A percentile compares a stretch with the other conserved stretches of the same genome.
Conservation (phyloP, 2,797 vertebrate species). For the Limosa lapponica region DNA sequence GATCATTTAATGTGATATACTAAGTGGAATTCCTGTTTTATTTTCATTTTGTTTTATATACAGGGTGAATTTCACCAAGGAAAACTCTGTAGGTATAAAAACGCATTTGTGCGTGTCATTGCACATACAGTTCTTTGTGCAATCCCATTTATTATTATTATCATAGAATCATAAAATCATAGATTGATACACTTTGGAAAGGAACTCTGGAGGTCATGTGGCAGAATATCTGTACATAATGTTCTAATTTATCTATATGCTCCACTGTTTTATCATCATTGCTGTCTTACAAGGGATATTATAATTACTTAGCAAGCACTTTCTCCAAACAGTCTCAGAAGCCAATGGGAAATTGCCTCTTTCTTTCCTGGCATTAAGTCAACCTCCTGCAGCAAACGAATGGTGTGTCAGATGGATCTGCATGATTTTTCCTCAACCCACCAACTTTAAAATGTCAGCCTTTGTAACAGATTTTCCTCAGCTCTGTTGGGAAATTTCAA, state of each 20-base stretch:
- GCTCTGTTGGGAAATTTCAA: conserved; percentile 58
- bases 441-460: conserved; percentile 42
- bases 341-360: neutral
- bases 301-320: neutral
- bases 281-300: neutral
- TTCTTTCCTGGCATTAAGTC: conserved; percentile 26
- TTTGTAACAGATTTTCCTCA: conserved; percentile 53
- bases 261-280: neutral
- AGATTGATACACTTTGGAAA: neutral
- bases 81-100: neutral
- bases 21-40: neutral
- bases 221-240: neutral
- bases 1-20: neutral
- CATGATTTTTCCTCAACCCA: conserved; percentile 20
- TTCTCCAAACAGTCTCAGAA: neutral
- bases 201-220: neutral
- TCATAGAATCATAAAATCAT: neutral
- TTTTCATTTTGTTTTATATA: neutral
- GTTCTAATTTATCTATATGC: neutral
- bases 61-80: neutral
- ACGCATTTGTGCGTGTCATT: neutral
- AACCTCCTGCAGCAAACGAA: neutral
- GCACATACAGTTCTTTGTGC: neutral
- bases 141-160: neutral
- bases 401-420: conserved; percentile 15